These are phyloP conservation scores for Tapera naevia DNA, from an alignment of 2,797 vertebrate genomes.

Conservation along the genomic window DNA sequence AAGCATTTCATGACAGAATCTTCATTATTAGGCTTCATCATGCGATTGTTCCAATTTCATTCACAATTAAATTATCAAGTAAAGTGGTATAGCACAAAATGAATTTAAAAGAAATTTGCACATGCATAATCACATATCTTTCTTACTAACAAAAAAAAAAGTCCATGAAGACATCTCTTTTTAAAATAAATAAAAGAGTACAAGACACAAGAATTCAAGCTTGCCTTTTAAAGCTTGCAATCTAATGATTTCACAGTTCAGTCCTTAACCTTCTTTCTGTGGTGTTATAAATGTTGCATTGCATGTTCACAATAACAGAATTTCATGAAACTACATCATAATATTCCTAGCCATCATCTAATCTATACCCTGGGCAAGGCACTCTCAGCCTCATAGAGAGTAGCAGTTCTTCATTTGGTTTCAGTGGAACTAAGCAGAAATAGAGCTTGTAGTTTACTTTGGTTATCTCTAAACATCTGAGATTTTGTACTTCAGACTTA, in stretches of 20 bases:
- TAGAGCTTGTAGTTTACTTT: not conserved
- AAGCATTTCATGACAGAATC: not conserved
- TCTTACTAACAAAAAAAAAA: not conserved
- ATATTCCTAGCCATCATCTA: not conserved
- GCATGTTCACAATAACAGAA: not conserved
- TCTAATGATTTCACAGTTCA: not conserved
- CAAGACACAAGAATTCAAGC: not conserved
- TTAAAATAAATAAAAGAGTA: not conserved
- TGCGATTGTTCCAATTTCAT: not conserved
- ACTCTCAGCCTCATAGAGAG: not conserved
- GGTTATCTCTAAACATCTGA: not conserved
- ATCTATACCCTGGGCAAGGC: not conserved
- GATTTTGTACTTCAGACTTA: not conserved
- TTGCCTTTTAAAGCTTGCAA: not conserved
- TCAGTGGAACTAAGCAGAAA: not conserved
- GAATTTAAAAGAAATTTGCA: not conserved
- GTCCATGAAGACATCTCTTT: not conserved
- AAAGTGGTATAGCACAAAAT: not conserved
- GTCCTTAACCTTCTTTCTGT: not conserved
- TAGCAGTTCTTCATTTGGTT: not conserved
- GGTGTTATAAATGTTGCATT: not conserved
- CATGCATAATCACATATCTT: not conserved
- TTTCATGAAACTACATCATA: not conserved
- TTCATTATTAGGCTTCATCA: not conserved
- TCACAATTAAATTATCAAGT: not conserved